Conservation (phyloP, 1,140 invertebrate species). For the Drosophila takahashii region DNA sequence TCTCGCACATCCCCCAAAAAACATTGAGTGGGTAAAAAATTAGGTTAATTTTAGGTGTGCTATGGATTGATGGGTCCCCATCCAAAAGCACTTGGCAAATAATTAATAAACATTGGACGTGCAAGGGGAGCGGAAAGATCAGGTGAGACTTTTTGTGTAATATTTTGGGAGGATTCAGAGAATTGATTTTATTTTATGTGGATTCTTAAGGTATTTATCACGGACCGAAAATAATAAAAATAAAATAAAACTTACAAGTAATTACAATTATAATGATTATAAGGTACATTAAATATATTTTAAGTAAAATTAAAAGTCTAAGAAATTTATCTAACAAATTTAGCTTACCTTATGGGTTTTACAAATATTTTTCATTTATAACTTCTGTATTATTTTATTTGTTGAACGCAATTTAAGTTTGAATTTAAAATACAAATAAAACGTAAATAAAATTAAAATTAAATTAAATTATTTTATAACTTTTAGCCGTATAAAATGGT, state of each 20-base stretch:
- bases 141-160: background rate
- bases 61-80: slow-evolving; percentile 68
- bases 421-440: background rate
- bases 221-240: no score
- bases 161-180: background rate
- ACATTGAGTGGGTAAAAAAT: slow-evolving; percentile 67
- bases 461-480: background rate
- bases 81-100: slow-evolving; percentile 79
- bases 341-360: background rate
- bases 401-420: background rate
- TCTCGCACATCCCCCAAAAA: slow-evolving; percentile 3
- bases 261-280: no score
- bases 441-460: background rate
- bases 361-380: no score
- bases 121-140: background rate
- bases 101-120: slow-evolving; percentile 67
- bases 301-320: no score
- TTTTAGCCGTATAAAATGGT: background rate
- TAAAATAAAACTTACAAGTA: no score
- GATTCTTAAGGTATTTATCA: background rate
- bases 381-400: no score
- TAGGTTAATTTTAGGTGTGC: slow-evolving; percentile 74
- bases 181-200: slow-evolving; percentile 3
- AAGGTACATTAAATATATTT: no score
- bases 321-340: no score